Conservation (phyloP, 2,113 vertebrate genomes). For the Sylvietta virens region DNA sequence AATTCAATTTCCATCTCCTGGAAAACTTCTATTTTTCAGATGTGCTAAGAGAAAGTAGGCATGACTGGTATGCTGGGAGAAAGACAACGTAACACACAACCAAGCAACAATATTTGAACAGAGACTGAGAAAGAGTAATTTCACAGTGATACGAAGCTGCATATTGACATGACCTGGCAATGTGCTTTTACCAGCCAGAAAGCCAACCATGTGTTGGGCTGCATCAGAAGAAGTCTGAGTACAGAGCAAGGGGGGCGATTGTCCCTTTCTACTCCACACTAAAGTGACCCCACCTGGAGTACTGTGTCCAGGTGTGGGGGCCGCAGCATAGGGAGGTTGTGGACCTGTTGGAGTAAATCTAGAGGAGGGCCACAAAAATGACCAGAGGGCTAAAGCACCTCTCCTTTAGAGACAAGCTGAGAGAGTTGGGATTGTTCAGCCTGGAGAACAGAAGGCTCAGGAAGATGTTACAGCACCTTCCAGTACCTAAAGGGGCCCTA, state of each 20-base stretch:
- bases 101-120: not conserved
- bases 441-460: not conserved
- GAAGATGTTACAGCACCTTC: not conserved
- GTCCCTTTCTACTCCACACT: not conserved
- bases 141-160: not conserved
- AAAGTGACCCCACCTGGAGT: not conserved
- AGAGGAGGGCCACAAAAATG: not conserved
- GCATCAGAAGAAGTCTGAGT: not conserved
- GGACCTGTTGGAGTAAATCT: not conserved
- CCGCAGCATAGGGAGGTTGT: not conserved
- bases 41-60: not conserved
- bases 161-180: not conserved
- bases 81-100: not conserved
- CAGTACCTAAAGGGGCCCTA: not conserved
- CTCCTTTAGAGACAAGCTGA: not conserved
- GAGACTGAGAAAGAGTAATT: not conserved
- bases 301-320: not conserved
- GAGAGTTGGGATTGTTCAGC: not conserved
- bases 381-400: not conserved
- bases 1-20: not conserved
- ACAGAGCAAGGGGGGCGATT: not conserved
- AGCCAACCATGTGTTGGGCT: not conserved
- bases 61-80: not conserved
- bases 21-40: not conserved
- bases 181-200: not conserved